Conservation (phyloP, 2,888 invertebrate genomes). For the Falcaria lacertinaria region DNA sequence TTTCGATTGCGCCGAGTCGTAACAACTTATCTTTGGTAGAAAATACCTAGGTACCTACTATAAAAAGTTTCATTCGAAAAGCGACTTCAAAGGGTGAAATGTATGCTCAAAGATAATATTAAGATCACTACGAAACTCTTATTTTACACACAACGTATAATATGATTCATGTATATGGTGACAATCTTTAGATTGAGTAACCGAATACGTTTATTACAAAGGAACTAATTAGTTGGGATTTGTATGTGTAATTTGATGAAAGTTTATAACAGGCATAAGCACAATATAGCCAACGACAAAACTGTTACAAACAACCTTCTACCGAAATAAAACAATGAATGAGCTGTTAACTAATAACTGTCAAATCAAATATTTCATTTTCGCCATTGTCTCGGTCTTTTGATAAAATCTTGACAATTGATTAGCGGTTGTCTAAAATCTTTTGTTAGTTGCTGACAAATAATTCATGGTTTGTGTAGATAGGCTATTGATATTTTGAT, state of each 20-base stretch:
- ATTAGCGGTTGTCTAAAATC: conserved; percentile 22
- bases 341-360: conserved; percentile 8
- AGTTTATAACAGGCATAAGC: background rate
- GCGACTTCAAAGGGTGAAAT: no score
- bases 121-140: no score
- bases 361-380: conserved; percentile 16
- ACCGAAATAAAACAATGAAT: background rate
- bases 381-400: conserved; percentile 27
- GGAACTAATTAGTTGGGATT: no score
- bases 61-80: no score
- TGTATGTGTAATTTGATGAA: no score
- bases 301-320: background rate
- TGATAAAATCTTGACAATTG: conserved; percentile 36
- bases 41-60: no score
- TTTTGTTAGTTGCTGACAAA: conserved; percentile 34
- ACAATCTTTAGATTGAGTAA: no score
- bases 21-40: background rate
- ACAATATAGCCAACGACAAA: background rate
- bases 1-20: conserved; percentile 7
- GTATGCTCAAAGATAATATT: no score
- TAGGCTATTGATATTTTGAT: conserved; percentile 10
- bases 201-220: no score
- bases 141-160: no score
- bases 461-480: conserved; percentile 11
- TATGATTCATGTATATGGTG: no score